Conservation (phyloP, 2,888 invertebrate species). For the Teleiodes luculella region DNA sequence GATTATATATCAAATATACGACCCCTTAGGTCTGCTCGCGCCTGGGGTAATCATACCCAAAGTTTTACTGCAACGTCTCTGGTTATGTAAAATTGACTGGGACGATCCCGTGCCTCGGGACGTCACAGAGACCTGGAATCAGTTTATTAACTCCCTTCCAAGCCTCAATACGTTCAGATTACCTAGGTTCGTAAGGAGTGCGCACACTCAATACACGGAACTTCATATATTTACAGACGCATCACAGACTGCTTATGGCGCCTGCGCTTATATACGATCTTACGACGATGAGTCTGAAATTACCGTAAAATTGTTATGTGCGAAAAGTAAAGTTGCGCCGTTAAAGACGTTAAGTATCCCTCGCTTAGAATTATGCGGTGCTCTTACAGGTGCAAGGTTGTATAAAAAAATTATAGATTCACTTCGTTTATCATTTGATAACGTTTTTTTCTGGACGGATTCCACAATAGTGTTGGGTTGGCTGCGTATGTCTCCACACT, state of each 20-base stretch:
- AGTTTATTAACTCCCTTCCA: not conserved
- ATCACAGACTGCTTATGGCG: conserved; percentile 25
- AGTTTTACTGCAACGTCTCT: conserved; percentile 14
- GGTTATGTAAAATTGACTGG: conserved; percentile 15
- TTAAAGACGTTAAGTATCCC: conserved; percentile 22
- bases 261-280: conserved; percentile 27
- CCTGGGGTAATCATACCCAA: conserved; percentile 15
- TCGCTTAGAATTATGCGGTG: conserved; percentile 21
- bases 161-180: not conserved
- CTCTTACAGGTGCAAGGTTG: conserved; percentile 6
- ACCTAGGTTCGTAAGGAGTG: too few species aligned
- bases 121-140: conserved; percentile 2
- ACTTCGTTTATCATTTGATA: conserved; percentile 17
- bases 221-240: conserved; percentile 25
- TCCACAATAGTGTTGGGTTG: conserved; percentile 29
- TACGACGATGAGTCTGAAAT: conserved; percentile 10
- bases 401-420: conserved; percentile 20
- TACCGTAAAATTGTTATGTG: too few species aligned
- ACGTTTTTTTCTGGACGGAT: conserved; percentile 27
- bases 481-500: conserved; percentile 23
- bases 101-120: conserved; percentile 14
- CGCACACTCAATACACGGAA: not conserved
- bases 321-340: too few species aligned
- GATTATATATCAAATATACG: conserved; percentile 12
- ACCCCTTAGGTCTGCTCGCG: conserved; percentile 15